Evolutionary conservation across 2,797 vertebrate species (phyloP), one percentile per base, ranked within the genome.

Genomic region (Lates japonicus): DNA sequence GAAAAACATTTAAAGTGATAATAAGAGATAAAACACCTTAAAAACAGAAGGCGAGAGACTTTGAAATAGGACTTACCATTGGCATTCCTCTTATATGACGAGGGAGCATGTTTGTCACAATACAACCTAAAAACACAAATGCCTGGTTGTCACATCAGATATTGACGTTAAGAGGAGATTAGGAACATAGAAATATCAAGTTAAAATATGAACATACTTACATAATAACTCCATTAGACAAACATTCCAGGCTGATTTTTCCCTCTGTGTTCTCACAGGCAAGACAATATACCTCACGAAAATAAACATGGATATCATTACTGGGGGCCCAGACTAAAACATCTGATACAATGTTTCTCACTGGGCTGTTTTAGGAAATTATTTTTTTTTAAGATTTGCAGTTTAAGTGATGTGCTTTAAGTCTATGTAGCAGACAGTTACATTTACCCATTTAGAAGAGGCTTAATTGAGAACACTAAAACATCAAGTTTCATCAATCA

Each of bases 21-120:
- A 0, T 5, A 13, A 37, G 1, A 54, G 8, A 2, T 19, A 41
- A 19, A 44, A 49, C 8, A 6, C 41, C 19, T 6, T 12, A 8
- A 39, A 55, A 44, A 22, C 46, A n/a, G 0, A 12, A 14, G 13
- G 10, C 0, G 5, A 1, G 5, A 62, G n/a, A 67, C 6, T 35
- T 1, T 4, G 35, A 57, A 29, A 11, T 7, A 33, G 11, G 42
- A 79, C 86, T 76, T 10, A 92, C 90, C 60, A 0, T 7, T 19
- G 25, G 0, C 0, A 1, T 52, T 41, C 44, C 3, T 76, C 72
- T 80, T 33, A 1, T n/a, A n/a, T 33, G 87, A 70, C 2, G 46
- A 12, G 52, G 74, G 41, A 64, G 60, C 69, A 55, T 85, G 84
- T 68, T 80, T 62, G 20, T 76, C 59, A 86, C 82, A 92, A 57